phyloP scores from a whole-genome alignment of 2,797 vertebrate species.

The Coccyzus lansbergi region DNA sequence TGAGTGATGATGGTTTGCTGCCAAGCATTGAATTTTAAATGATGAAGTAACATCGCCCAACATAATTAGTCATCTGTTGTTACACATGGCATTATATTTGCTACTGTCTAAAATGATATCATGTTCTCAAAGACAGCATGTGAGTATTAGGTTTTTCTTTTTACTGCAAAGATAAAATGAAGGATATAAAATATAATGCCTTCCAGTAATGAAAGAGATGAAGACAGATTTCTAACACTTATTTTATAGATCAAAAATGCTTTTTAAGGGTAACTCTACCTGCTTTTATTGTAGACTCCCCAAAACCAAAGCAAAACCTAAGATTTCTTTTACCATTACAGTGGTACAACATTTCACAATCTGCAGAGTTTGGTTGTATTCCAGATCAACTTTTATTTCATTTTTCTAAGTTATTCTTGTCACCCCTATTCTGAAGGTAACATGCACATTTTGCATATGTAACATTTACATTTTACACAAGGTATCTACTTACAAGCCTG shows the following conservation, averaged over 20 bases:
- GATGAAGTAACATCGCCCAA: constrained; percentile 18
- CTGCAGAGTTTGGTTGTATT: neutral
- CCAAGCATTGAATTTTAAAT: constrained; percentile 32
- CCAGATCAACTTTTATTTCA: neutral
- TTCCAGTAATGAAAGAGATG: neutral
- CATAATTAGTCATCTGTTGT: constrained; percentile 7
- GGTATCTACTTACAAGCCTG: neutral
- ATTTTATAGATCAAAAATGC: neutral
- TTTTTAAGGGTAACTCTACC: neutral
- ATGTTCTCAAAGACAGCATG: neutral
- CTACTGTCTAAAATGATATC: neutral
- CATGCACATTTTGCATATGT: neutral
- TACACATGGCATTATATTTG: constrained; percentile 19
- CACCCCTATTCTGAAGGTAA: neutral
- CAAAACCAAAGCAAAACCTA: neutral
- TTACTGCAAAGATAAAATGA: neutral
- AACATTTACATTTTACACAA: neutral
- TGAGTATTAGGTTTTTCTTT: neutral
- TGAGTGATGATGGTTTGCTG: constrained; percentile 25
- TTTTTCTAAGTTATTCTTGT: neutral
- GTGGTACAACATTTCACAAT: neutral
- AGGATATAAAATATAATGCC: neutral
- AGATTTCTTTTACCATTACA: neutral
- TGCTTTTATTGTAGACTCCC: neutral
- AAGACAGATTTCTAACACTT: neutral